Percentiles rank a stretch among this genome's conserved stretches.
These are phyloP conservation scores for Vimba vimba DNA, from an alignment of 2,113 vertebrate genomes.

Conservation along the genomic window DNA sequence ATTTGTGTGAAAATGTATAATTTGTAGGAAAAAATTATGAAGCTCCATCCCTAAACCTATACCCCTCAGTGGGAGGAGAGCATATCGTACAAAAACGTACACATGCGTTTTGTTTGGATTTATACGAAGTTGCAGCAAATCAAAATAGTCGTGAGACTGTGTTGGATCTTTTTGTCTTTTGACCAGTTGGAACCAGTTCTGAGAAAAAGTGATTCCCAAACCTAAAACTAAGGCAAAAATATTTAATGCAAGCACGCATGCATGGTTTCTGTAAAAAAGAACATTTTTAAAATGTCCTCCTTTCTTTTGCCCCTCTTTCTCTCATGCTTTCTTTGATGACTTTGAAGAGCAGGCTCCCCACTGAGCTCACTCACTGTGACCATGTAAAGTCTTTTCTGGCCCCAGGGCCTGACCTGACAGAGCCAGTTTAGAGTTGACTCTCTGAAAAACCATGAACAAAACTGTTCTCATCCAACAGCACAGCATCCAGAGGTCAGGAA, in stretches of 20 bases:
- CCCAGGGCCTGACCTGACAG: constrained; percentile 49
- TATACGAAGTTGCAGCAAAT: not conserved
- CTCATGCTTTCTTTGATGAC: constrained; percentile 53
- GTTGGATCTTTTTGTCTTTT: not conserved
- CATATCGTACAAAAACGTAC: not conserved
- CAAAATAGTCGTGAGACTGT: not conserved
- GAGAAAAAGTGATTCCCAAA: not conserved
- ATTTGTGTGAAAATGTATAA: not conserved
- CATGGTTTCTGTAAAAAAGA: constrained; percentile 12
- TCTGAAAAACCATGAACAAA: constrained; percentile 52
- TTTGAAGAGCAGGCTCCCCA: constrained; percentile 53
- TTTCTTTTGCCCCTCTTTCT: constrained; percentile 36
- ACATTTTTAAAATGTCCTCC: constrained; percentile 14
- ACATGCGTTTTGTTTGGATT: no score
- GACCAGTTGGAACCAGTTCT: not conserved
- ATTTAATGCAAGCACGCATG: not conserved
- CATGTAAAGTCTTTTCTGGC: constrained; percentile 58
- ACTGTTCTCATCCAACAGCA: constrained; percentile 44
- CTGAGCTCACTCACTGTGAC: constrained; percentile 56
- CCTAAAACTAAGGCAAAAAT: not conserved
- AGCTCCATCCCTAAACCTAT: no score
- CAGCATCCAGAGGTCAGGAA: constrained; percentile 36
- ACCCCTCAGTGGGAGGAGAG: not conserved
- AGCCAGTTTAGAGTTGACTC: constrained; percentile 46
- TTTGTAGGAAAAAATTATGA: not conserved